Evolutionary conservation across 2,888 invertebrate species (phyloP), one percentile per base, ranked within the genome.

Genomic region (Lasioglossum leucozonium): DNA sequence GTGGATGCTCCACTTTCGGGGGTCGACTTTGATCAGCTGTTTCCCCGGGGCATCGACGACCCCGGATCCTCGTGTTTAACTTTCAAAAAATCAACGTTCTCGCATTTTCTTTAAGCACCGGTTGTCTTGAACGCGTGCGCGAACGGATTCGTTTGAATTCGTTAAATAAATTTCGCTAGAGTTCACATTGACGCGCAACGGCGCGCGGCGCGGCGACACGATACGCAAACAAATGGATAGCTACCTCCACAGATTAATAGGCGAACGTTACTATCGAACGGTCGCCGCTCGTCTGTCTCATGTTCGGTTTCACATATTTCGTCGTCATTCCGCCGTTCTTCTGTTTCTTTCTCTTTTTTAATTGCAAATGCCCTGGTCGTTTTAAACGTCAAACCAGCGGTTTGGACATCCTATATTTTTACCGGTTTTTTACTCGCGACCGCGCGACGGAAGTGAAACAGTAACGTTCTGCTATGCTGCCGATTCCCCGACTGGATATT

Each of bases 221-320:
- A n/a, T n/a, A 22, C 55, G 11, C n/a, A n/a, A 55, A 55, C 55
- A 55, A 55, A 55, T n/a, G 10, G 55, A 11, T 11, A 4, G 4
- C 55, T 55, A 44, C 16, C 44, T n/a, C n/a, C 8, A 55, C 51
- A 22, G n/a, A n/a, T 26, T 58, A 26, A 58, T n/a, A 58, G n/a
- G 11, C 8, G 84, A 84, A 75, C 40, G 37, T 55, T 30, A 42
- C 11, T 10, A n/a, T n/a, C 40, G 13, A 4, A 16, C 51, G 18
- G 34, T 37, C 90, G 55, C 11, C 55, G 55, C 22, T 55, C 91
- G 87, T 85, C 84, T 89, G 91, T 91, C 90, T 81, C 80, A 81
- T 89, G 90, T 91, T 91, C 89, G 79, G 90, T 93, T 90, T 92
- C 91, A 84, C 72, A 67, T 85, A 78, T 87, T 84, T 44, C 34